Evolutionary conservation across 2,113 vertebrate species (phyloP).

Genomic region (Microcebus tavaratra): DNA sequence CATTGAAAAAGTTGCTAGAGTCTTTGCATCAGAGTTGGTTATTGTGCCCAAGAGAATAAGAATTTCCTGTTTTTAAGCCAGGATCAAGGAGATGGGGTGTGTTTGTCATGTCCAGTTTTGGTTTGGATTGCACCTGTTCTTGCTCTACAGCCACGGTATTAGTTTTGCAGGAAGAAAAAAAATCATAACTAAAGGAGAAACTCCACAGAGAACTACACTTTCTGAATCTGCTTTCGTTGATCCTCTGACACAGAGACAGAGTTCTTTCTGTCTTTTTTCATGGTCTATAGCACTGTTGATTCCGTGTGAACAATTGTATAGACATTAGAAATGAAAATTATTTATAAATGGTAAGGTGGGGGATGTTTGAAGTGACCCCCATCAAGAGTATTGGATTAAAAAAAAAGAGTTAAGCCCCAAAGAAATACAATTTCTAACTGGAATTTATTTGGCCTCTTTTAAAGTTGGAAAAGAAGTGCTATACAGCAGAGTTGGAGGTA

Average conservation of each 20-base stretch:
- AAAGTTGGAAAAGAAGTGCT: not conserved
- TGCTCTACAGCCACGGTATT: not conserved
- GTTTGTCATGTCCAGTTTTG: not conserved
- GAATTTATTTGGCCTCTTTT: slow-evolving; percentile 38
- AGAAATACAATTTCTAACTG: slow-evolving; percentile 30
- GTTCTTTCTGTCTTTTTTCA: not conserved
- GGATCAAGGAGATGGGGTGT: not conserved
- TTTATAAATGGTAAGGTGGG: not conserved
- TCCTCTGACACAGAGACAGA: not conserved
- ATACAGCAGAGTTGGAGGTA: not conserved
- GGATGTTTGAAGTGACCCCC: not conserved
- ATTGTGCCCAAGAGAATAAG: not conserved
- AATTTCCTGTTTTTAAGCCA: not conserved
- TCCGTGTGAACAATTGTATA: not conserved
- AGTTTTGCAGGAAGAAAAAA: not conserved
- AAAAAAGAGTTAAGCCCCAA: slow-evolving; percentile 1
- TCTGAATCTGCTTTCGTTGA: not conserved
- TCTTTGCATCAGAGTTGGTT: not conserved
- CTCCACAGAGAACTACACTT: not conserved
- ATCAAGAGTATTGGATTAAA: slow-evolving; percentile 16
- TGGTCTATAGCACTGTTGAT: not conserved
- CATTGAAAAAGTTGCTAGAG: not conserved
- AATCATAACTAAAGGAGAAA: not conserved
- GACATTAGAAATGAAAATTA: slow-evolving; percentile 53
- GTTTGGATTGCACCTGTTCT: not conserved